These are phyloP conservation scores for Pogonomyrmex barbatus DNA, from an alignment of 1,140 invertebrate genomes.

Conservation along the genomic window DNA sequence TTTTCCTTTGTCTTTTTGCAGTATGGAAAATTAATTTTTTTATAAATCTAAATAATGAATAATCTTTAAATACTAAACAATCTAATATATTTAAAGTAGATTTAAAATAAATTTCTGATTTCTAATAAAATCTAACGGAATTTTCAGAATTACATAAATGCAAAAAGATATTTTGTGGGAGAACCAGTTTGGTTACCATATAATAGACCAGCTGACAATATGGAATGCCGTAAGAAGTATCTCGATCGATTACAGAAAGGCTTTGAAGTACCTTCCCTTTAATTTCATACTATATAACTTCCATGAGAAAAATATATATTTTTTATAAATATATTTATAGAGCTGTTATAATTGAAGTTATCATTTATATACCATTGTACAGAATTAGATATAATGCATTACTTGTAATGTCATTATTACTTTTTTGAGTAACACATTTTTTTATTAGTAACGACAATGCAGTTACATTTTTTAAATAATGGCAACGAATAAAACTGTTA, in stretches of 20 bases:
- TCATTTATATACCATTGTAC: not conserved
- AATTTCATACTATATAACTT: not conserved
- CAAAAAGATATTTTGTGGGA: slow-evolving; percentile 95
- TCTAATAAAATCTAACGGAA: slow-evolving; percentile 8
- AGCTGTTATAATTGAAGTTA: not conserved
- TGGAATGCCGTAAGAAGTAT: slow-evolving; percentile 92
- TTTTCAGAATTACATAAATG: slow-evolving; percentile 94
- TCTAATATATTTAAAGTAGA: not conserved
- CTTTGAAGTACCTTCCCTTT: slow-evolving; percentile 80
- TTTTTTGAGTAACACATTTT: too few relatives aligned
- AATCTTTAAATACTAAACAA: not conserved
- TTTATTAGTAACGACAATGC: too few relatives aligned
- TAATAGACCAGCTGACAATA: slow-evolving; percentile 95
- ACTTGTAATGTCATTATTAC: too few relatives aligned
- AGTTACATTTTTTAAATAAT: too few relatives aligned
- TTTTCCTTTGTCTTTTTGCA: not conserved
- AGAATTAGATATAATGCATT: too few relatives aligned
- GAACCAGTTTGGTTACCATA: slow-evolving; percentile 97
- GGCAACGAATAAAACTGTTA: too few relatives aligned
- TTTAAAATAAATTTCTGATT: slow-evolving; percentile 13
- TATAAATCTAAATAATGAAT: not conserved
- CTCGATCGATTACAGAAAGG: slow-evolving; percentile 88
- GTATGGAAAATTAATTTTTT: not conserved
- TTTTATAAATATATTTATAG: not conserved
- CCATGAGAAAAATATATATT: slow-evolving; percentile 12